These are phyloP conservation scores for Petromus typicus DNA, from an alignment of 2,113 vertebrate species.

Conservation along the genomic window DNA sequence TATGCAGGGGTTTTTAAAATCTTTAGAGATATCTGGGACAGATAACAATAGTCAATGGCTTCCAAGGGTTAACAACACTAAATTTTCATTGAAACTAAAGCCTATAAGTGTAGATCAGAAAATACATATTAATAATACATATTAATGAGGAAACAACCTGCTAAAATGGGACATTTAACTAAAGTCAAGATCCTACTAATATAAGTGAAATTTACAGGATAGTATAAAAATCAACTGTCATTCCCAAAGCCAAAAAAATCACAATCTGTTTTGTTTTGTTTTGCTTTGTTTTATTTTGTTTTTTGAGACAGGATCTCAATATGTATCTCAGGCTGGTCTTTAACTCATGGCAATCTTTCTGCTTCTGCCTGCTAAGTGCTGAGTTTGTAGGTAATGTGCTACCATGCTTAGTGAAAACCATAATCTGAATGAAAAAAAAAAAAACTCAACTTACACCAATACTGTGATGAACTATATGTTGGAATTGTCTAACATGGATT, in stretches of 20 bases:
- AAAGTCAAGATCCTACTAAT: background rate
- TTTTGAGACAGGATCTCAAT: too few relatives aligned
- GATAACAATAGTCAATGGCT: background rate
- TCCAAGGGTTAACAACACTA: background rate
- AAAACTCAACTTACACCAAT: background rate
- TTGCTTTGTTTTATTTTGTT: too few relatives aligned
- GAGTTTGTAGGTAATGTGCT: too few relatives aligned
- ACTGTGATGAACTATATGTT: background rate
- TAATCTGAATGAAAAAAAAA: background rate
- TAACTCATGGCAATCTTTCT: too few relatives aligned
- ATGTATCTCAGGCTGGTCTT: too few relatives aligned
- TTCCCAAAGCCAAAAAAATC: background rate
- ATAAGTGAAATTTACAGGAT: background rate
- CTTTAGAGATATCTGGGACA: background rate
- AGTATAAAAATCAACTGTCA: background rate
- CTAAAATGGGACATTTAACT: background rate
- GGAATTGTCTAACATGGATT: background rate
- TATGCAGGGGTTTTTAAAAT: background rate
- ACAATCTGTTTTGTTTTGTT: too few relatives aligned
- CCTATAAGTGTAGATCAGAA: background rate
- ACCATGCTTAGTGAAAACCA: background rate
- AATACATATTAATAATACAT: background rate
- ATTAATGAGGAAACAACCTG: background rate
- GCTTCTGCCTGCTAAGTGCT: too few relatives aligned
- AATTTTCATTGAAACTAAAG: background rate